Conservation (phyloP, 2,797 vertebrate genomes). For the Gymnoscopelus microlampas region DNA sequence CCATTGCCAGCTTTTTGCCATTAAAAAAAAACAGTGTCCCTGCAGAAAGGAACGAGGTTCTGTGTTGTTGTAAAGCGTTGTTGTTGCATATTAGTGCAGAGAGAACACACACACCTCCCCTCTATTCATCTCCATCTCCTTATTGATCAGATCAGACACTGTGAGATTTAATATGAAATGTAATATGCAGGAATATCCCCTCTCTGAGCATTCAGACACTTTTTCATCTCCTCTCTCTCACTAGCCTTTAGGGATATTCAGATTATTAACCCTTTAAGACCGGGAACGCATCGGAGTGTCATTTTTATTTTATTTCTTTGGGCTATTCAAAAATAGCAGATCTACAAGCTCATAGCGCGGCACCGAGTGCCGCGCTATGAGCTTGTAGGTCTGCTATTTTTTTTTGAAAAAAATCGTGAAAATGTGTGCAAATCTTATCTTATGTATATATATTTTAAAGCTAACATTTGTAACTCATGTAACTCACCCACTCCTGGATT, state of each 20-base stretch:
- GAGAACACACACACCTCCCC: conserved; percentile 32
- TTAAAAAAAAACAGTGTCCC: conserved; percentile 51
- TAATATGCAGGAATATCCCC: conserved; percentile 82
- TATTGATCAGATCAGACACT: conserved; percentile 84
- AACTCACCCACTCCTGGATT: too few species aligned
- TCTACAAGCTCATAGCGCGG: too few species aligned
- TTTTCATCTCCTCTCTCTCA: conserved; percentile 83
- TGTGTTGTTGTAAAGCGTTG: not conserved
- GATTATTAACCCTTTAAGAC: conserved; percentile 72
- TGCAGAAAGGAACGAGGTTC: conserved; percentile 46
- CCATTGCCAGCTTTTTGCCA: conserved; percentile 51
- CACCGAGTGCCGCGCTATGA: too few species aligned
- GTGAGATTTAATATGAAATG: conserved; percentile 81
- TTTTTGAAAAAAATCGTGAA: too few species aligned
- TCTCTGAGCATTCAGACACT: conserved; percentile 70
- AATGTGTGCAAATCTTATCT: too few species aligned
- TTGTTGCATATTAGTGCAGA: too few species aligned
- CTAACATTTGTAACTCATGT: too few species aligned
- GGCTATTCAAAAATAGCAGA: too few species aligned
- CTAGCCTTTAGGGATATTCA: conserved; percentile 85
- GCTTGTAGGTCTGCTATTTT: too few species aligned
- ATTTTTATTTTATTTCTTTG: too few species aligned
- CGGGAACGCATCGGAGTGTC: too few species aligned
- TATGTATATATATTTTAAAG: too few species aligned
- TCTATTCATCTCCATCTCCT: conserved; percentile 84